A percentile compares a stretch with the other conserved stretches of the same genome.
Evolutionary conservation across 2,797 vertebrate species (phyloP).

Genomic region (Sorex maritimensis): DNA sequence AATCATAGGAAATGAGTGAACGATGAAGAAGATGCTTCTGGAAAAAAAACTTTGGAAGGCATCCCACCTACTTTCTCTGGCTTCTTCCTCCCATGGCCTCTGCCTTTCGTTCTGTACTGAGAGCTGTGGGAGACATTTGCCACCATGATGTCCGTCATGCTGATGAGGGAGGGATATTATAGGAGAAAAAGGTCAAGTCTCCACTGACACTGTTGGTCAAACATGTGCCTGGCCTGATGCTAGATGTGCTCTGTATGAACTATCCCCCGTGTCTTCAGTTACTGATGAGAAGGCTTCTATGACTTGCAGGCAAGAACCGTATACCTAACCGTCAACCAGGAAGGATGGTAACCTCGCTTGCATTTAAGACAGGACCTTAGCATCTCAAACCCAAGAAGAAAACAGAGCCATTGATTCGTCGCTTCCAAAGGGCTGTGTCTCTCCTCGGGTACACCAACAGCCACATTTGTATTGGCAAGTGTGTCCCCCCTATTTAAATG

Average conservation of each 20-base stretch:
- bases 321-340: neutral
- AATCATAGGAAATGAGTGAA: neutral
- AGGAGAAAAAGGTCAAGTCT: neutral
- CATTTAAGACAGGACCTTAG: neutral
- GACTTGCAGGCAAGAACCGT: neutral
- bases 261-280: neutral
- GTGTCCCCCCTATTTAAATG: neutral
- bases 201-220: neutral
- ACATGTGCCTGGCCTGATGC: no score
- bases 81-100: neutral
- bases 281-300: neutral
- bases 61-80: neutral
- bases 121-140: neutral
- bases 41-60: neutral
- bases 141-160: no score
- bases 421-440: slow-evolving; percentile 12
- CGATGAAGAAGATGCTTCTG: neutral
- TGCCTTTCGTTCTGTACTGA: neutral
- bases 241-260: neutral
- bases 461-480: neutral
- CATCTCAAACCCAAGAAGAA: neutral
- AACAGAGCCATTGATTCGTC: neutral
- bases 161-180: neutral
- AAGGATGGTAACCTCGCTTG: neutral
- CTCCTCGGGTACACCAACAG: neutral